A percentile compares a stretch with the other conserved stretches of the same genome.
These are phyloP conservation scores for Pomatostomus ruficeps DNA, from an alignment of 2,113 vertebrate genomes.

Conservation along the genomic window DNA sequence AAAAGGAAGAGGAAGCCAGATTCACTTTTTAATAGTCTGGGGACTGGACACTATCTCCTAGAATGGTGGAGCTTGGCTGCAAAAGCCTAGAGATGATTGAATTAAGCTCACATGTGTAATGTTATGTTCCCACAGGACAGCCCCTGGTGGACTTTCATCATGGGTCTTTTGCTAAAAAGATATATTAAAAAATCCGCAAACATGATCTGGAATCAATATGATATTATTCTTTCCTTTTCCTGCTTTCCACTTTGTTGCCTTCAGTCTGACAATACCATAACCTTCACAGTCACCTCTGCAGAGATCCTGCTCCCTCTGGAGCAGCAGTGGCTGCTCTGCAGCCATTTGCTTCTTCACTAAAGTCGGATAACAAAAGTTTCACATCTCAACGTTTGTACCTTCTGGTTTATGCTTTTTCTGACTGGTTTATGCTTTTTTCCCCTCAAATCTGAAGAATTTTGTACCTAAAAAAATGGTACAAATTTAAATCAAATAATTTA, in stretches of 20 bases:
- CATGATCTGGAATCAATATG: not conserved
- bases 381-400: not conserved
- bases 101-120: not conserved
- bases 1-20: slow-evolving; percentile 1
- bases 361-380: not conserved
- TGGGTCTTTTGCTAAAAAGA: not conserved
- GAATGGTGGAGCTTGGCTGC: not conserved
- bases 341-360: not conserved
- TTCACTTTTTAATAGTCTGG: slow-evolving; percentile 18
- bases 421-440: not conserved
- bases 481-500: not conserved
- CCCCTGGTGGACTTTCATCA: not conserved
- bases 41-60: not conserved
- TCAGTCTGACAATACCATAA: not conserved
- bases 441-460: not conserved
- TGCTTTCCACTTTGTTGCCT: not conserved
- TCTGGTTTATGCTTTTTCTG: not conserved
- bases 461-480: not conserved
- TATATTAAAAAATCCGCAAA: not conserved
- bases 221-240: not conserved
- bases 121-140: not conserved
- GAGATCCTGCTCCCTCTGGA: not conserved
- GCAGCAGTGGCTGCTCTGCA: not conserved
- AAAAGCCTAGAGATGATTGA: not conserved
- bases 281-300: slow-evolving; percentile 18